Base-by-base conservation (phyloP, 2,113 vertebrate genomes). In the Isurus oxyrinchus region DNA sequence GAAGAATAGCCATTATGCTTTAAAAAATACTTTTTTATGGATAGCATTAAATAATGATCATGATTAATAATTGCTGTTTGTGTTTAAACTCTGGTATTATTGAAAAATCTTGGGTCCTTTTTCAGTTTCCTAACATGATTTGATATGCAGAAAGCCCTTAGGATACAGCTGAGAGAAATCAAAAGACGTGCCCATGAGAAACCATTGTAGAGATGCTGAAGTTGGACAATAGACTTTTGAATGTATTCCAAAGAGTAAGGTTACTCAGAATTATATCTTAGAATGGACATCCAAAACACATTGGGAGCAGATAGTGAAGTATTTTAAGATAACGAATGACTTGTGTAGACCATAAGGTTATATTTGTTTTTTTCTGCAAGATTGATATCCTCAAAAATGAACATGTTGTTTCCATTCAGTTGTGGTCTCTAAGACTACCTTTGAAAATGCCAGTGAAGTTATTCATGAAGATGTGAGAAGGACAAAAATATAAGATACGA, bases 401-500 rank as follows among this genome's bases (percentile, higher is more conserved):
- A 84, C 40, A 49, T 49, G 10, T 11, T 57, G 86, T 44, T 88
- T 88, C 53, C 21, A 88, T 31, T 23, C 7, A 13, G 21, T 55
- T 87, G 49, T 87, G 49, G 31, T 57, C 53, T 88, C 86, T 31
- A 25, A 88, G 6, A 3, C 25, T 55, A 88, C 49, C 49, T 55
- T 90, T 87, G 44, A 87, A 87, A 87, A 25, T 87, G 86, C 44
- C 6, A 87, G 23, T 7, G 21, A 87, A 53, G 44, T 35, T 90
- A 57, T 90, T 90, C 87, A 90, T 90, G 49, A 35, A 90, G 53
- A 57, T 90, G 55, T 90, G 25, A 90, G 55, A 81, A 81, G 76
- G 35, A 79, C 11, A 13, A 0, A 81, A 90, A 90, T 57, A 90
- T 7, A 57, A 90, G 1, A 31, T 57, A 57, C 11, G 35, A 14